Base-by-base conservation (phyloP, 1,140 invertebrate genomes). In the Pseudomyrmex dendroicus region DNA sequence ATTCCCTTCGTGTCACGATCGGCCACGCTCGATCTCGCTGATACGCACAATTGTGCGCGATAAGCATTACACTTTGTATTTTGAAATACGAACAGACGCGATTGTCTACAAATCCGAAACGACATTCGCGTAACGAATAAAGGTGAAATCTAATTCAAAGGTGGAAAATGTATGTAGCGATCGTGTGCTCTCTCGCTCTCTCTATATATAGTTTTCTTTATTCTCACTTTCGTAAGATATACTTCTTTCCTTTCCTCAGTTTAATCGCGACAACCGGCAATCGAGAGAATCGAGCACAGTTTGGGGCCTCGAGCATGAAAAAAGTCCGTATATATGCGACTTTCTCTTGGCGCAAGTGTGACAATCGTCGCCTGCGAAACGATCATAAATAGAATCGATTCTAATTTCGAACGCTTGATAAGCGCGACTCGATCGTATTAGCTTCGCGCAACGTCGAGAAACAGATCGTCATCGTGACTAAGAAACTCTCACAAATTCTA, bases 311-410 rank as follows among this genome's bases (percentile, higher is more conserved):
- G 48, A 82, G 73, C 68, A 61, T 83, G 66, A 73, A 84, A 87
- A 80, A 62, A 76, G 82, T 35, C 20, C 59, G 63, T 59, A 44
- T 74, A 54, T 48, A 17, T 77, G 50, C 84, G 73, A 86, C 88
- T 90, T 88, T 86, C 88, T 85, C 88, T 35, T 70, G 63, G 68
- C 63, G 74, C 78, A 73, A 86, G 61, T 89, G 80, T 78, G 86
- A 90, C 83, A 84, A 89, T 84, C 82, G 17, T 87, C 67, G 56
- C 22, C 20, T 50, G 74, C 64, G 64, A 78, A n/a, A 67, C 56
- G 64, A 73, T 35, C 76, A 57, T 20, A 20, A 20, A 25, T 22
- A 1, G 57, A 76, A 25, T 12, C 20, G 62, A 68, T 87, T 74
- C 59, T 35, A 76, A 70, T 50, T 64, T 73, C 35, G 50, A 59